phyloP scores from a whole-genome alignment of 2,888 invertebrate species.

The Watsonalla cultraria region DNA sequence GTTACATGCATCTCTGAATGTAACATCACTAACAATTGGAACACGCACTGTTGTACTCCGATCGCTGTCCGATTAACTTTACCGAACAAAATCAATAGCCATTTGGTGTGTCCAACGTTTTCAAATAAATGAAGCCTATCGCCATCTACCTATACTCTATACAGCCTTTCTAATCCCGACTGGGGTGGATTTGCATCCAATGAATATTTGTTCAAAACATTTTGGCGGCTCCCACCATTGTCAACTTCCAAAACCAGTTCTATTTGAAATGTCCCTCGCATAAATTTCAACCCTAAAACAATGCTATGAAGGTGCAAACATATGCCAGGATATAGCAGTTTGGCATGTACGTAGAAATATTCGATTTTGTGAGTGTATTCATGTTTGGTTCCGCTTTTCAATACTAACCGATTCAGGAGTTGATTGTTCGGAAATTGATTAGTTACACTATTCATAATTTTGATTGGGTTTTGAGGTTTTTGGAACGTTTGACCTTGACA shows the following conservation, averaged over 20 bases:
- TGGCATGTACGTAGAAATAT: conserved; percentile 31
- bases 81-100: conserved; percentile 20
- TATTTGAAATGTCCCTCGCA: conserved; percentile 15
- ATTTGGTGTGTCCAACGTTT: conserved; percentile 21
- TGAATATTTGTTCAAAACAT: conserved; percentile 71
- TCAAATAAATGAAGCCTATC: conserved; percentile 14
- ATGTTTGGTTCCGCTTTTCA: conserved; percentile 31
- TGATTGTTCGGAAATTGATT: conserved; percentile 1
- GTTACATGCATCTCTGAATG: too few species aligned
- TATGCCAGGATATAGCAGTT: conserved; percentile 10
- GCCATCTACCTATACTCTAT: conserved; percentile 26
- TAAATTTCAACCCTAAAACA: conserved; percentile 27
- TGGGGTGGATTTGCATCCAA: conserved; percentile 63
- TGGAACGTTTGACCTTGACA: neutral
- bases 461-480: neutral
- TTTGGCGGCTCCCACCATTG: conserved; percentile 52
- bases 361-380: conserved; percentile 32
- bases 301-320: conserved; percentile 12
- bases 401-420: conserved; percentile 27
- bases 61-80: neutral
- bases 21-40: too few species aligned
- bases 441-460: neutral
- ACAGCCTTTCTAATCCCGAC: conserved; percentile 57
- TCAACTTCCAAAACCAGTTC: conserved; percentile 36
- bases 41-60: neutral